Percentiles rank a stretch among this genome's conserved stretches.
Evolutionary conservation across 2,113 vertebrate genomes (phyloP).

Genomic region (Pan paniscus): DNA sequence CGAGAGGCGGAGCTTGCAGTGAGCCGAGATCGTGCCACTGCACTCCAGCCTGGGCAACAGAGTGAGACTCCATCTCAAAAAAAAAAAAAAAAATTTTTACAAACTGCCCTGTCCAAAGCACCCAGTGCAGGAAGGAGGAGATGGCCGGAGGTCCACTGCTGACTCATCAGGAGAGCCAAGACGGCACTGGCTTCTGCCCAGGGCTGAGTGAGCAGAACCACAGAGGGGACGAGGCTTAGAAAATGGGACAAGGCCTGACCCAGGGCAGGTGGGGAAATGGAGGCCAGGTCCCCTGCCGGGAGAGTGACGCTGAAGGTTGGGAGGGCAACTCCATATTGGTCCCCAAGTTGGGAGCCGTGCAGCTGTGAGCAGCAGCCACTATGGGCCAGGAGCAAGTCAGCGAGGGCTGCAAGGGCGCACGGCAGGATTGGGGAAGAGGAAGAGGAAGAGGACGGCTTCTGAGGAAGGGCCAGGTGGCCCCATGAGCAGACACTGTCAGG

Average conservation of each 20-base stretch:
- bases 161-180: neutral
- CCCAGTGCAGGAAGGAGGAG: accelerated
- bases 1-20: too few species aligned
- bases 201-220: neutral
- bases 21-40: too few species aligned
- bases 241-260: too few species aligned
- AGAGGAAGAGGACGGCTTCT: neutral
- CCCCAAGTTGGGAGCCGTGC: neutral
- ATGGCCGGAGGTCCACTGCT: neutral
- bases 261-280: accelerated
- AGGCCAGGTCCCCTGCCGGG: neutral
- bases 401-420: accelerated
- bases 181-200: neutral
- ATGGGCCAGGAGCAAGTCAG: neutral
- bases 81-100: too few species aligned
- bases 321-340: too few species aligned
- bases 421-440: neutral
- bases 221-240: too few species aligned
- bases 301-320: neutral
- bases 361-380: accelerated
- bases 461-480: neutral
- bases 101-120: too few species aligned
- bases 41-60: too few species aligned
- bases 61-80: too few species aligned
- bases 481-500: neutral